Base-by-base conservation (phyloP, 2,888 invertebrate genomes). In the Crossocerus cetratus region DNA sequence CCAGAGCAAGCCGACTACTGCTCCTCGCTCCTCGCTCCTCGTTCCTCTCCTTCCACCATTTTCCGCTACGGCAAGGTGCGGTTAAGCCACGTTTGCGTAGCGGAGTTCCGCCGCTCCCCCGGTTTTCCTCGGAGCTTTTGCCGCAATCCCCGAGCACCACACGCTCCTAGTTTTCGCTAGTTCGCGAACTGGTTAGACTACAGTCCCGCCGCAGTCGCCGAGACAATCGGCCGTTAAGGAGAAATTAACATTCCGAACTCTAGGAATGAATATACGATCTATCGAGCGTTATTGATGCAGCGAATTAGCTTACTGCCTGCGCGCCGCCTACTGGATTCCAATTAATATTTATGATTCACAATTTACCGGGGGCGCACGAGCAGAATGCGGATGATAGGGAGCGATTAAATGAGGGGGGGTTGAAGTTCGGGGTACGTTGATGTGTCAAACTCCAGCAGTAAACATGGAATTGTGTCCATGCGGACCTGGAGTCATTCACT, bases 81-180 rank as follows among this genome's bases (percentile, higher is more conserved):
- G 84, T 84, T 87, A 87, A 87, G 83, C 86, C 84, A 83, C 87
- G 87, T 87, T 88, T 86, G 85, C 85, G 84, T 82, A 78, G 83
- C 84, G 80, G 85, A 86, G 81, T 87, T 87, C 84, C 85, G 77
- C 83, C 77, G 76, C 77, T 77, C 76, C 78, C 76, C 78, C 75
- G 72, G 74, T 78, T 76, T 78, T 78, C 72, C 78, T 66, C 74
- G 74, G 66, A 64, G 76, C 72, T 81, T 78, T 80, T 74, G 76
- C 70, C 75, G 70, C 76, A 68, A 73, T 80, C 77, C 69, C 76
- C 67, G 67, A 67, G 69, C 68, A 69, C 57, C 49, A 16, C 60
- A 20, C 53, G 71, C 66, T 68, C 59, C 71, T 61, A 72, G 71
- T 77, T 80, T 77, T 76, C 72, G 70, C 70, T 67, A 74, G 73